phyloP scores from a whole-genome alignment of 2,888 invertebrate genomes.

The Poecilus cupreus region DNA sequence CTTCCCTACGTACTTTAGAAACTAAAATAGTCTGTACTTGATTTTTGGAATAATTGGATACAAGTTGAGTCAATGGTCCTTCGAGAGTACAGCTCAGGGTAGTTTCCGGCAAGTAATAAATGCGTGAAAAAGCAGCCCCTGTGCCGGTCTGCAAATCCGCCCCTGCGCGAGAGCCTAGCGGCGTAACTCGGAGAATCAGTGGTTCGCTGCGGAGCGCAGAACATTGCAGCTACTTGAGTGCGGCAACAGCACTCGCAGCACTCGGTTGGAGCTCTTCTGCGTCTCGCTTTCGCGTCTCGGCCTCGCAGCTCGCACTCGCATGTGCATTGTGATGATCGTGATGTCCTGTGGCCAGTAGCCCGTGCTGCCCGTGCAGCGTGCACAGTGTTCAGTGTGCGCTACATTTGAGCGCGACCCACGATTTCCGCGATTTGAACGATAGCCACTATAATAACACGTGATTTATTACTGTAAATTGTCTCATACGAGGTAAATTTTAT shows the following conservation, averaged over 20 bases:
- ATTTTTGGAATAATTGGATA: no score
- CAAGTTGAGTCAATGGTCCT: no score
- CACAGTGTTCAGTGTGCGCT: background rate
- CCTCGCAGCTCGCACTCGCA: no score
- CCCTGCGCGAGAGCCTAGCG: background rate
- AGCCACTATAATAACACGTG: background rate
- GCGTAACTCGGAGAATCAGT: background rate
- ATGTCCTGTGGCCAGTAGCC: background rate
- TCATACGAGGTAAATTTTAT: background rate
- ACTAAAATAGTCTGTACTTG: no score
- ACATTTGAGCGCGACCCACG: background rate
- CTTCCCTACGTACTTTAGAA: no score
- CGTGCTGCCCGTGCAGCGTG: background rate
- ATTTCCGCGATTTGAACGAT: background rate
- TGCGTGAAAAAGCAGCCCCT: background rate
- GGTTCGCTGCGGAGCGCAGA: background rate
- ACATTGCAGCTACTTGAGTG: conserved; percentile 4
- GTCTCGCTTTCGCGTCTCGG: background rate
- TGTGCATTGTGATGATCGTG: no score
- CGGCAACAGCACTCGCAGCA: background rate
- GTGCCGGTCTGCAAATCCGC: background rate
- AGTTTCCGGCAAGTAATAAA: no score
- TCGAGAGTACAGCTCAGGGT: no score
- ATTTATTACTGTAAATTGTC: background rate
- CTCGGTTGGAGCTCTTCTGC: background rate